These are phyloP conservation scores for Actinemys pallida DNA, from an alignment of 2,113 vertebrate genomes.

Conservation along the genomic window DNA sequence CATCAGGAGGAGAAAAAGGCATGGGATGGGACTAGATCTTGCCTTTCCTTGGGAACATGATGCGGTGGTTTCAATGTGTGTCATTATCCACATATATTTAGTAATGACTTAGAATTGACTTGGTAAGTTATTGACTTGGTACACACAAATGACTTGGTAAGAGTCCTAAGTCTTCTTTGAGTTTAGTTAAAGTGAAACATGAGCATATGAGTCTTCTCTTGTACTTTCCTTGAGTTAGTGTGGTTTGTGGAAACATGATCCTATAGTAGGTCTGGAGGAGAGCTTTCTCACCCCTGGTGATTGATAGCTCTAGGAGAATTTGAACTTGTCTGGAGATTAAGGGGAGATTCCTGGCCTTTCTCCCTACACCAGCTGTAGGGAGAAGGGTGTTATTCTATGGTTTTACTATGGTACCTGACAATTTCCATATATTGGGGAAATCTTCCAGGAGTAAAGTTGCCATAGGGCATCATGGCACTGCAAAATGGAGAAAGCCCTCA, in stretches of 20 bases:
- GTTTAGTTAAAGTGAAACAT: not conserved
- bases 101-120: not conserved
- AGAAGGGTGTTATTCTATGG: not conserved
- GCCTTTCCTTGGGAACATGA: rapidly evolving
- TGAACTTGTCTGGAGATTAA: not conserved
- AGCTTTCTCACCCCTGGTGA: rapidly evolving
- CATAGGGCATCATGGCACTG: not conserved
- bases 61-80: not conserved
- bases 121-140: not conserved
- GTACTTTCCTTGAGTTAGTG: not conserved
- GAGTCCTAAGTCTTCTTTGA: not conserved
- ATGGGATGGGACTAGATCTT: conserved; percentile 9
- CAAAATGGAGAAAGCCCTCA: not conserved
- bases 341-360: not conserved
- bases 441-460: not conserved
- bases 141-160: not conserved
- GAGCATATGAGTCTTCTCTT: not conserved
- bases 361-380: not conserved
- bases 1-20: not conserved
- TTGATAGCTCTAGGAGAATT: not conserved
- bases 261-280: not conserved
- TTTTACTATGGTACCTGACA: not conserved
- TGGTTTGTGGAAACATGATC: not conserved
- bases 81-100: not conserved
- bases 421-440: not conserved